phyloP scores from a whole-genome alignment of 2,113 vertebrate species.

The Holacanthus passer region DNA sequence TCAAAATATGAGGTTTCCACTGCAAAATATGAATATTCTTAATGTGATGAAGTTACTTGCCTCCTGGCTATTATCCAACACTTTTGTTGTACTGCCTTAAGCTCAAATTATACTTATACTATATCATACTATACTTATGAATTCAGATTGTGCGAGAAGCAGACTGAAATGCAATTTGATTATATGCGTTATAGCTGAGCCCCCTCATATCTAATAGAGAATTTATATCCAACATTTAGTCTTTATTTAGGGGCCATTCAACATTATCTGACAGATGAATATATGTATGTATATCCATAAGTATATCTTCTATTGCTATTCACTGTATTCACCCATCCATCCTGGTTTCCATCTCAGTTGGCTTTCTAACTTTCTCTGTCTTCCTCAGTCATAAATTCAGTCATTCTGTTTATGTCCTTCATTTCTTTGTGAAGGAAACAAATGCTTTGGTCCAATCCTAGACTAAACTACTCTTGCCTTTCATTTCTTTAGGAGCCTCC shows the following conservation, averaged over 20 bases:
- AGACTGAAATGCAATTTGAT: too few species aligned
- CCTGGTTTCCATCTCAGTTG: background rate
- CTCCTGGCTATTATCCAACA: background rate
- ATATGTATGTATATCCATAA: too few species aligned
- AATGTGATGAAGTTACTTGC: background rate
- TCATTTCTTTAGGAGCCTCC: constrained; percentile 1
- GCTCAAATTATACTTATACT: background rate
- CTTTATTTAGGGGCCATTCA: too few species aligned
- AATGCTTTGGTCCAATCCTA: background rate
- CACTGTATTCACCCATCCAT: background rate
- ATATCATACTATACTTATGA: too few species aligned
- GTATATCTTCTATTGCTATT: too few species aligned
- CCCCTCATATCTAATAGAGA: too few species aligned
- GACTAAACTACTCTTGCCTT: background rate
- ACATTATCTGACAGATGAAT: too few species aligned
- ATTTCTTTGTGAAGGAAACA: constrained; percentile 7
- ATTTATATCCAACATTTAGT: too few species aligned
- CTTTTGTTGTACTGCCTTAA: background rate
- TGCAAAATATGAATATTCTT: background rate
- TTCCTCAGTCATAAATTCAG: background rate
- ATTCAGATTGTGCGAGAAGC: too few species aligned
- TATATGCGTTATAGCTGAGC: too few species aligned
- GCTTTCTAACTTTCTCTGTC: background rate
- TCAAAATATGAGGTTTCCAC: background rate
- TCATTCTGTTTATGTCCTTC: constrained; percentile 14